Percentiles rank a stretch among this genome's conserved stretches.
phyloP scores from a whole-genome alignment of 2,888 invertebrate species.

The Pammene fasciana region DNA sequence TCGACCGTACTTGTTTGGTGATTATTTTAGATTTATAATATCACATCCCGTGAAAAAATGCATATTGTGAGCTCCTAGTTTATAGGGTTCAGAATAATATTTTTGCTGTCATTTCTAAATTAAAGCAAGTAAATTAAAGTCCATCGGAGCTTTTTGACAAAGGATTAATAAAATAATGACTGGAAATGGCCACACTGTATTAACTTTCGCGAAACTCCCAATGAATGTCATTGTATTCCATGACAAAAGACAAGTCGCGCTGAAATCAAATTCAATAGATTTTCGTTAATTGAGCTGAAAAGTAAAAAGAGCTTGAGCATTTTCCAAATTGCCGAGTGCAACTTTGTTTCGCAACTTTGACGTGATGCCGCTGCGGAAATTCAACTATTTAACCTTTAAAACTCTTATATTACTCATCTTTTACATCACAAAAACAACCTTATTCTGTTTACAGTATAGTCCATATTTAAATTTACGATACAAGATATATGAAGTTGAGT shows the following conservation, averaged over 20 bases:
- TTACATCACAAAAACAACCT: neutral
- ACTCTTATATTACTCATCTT: slow-evolving; percentile 8
- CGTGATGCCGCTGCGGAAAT: slow-evolving; percentile 24
- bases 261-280: slow-evolving; percentile 19
- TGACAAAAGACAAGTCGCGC: slow-evolving; percentile 13
- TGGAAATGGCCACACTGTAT: neutral
- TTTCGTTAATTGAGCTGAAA: slow-evolving; percentile 37
- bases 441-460: neutral
- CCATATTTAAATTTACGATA: neutral
- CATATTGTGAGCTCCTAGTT: no score
- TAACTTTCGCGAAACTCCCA: neutral
- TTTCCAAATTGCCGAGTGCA: slow-evolving; percentile 37
- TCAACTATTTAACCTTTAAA: slow-evolving; percentile 16
- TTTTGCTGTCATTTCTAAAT: neutral
- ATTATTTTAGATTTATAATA: no score
- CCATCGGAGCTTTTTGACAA: neutral
- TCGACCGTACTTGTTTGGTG: no score
- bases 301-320: slow-evolving; percentile 36
- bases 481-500: slow-evolving; percentile 2
- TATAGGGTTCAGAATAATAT: no score
- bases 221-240: slow-evolving; percentile 17
- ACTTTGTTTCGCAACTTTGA: slow-evolving; percentile 39
- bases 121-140: no score
- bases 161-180: neutral
- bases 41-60: no score